phyloP scores from a whole-genome alignment of 2,113 vertebrate species.

The Callorhinus ursinus region DNA sequence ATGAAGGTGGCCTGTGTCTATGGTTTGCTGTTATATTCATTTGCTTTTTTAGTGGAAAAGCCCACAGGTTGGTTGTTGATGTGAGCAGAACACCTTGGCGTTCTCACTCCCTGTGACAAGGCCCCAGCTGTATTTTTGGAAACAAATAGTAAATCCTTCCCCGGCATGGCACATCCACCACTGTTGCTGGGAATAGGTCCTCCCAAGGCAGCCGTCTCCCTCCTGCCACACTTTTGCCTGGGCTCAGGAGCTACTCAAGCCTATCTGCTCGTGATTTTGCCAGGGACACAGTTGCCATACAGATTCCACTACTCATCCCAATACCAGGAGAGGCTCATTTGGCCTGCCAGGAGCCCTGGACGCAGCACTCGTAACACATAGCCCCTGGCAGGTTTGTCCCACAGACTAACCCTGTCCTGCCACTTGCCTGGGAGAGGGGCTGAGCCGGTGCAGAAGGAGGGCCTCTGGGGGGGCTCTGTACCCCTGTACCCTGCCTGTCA shows the following conservation, averaged over 20 bases:
- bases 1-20: no score
- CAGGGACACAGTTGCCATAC: not conserved
- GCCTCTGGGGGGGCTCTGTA: not conserved
- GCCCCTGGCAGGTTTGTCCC: not conserved
- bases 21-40: not conserved
- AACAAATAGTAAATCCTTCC: conserved; percentile 10
- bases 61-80: not conserved
- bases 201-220: not conserved
- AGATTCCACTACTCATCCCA: not conserved
- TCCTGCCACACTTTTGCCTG: not conserved
- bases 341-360: not conserved
- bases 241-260: not conserved
- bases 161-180: rapidly evolving
- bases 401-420: rapidly evolving
- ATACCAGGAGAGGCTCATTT: no score
- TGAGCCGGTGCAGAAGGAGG: not conserved
- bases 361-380: not conserved
- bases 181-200: not conserved
- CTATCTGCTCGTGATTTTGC: rapidly evolving
- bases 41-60: not conserved
- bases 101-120: not conserved
- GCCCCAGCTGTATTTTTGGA: conserved; percentile 63
- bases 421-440: not conserved
- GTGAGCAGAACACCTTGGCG: not conserved
- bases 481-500: not conserved